These are phyloP conservation scores for Bombus affinis DNA, from an alignment of 1,140 invertebrate genomes.

Conservation along the genomic window DNA sequence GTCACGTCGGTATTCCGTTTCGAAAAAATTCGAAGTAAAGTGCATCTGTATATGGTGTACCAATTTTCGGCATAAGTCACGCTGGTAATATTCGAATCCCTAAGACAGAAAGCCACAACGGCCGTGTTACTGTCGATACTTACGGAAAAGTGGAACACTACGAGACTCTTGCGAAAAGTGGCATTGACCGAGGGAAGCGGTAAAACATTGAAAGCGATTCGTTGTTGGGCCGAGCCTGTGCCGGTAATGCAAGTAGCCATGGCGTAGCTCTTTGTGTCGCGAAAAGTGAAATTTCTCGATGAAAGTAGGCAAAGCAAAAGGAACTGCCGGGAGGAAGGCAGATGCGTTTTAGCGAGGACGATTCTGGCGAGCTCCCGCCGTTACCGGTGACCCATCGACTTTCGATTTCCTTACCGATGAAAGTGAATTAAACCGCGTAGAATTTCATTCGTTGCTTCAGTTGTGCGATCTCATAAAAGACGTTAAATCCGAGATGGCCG, in stretches of 20 bases:
- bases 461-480: background rate
- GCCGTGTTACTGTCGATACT: background rate
- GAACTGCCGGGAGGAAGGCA: constrained; percentile 26
- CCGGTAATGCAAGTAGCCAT: background rate
- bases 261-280: constrained; percentile 43
- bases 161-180: constrained; percentile 52
- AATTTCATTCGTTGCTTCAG: background rate
- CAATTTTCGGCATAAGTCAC: background rate
- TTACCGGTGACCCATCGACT: background rate
- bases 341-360: constrained; percentile 21
- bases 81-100: too few relatives aligned
- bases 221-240: background rate
- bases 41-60: background rate
- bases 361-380: background rate
- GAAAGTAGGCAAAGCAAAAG: constrained; percentile 70
- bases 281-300: constrained; percentile 76
- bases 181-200: constrained; percentile 70
- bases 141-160: background rate
- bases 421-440: background rate
- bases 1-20: background rate
- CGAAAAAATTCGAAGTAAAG: background rate
- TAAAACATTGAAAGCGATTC: constrained; percentile 63
- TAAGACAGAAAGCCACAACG: background rate
- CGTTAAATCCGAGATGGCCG: too few relatives aligned
- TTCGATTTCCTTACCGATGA: constrained; percentile 22